Conservation (phyloP, 2,113 vertebrate species). For the Micromys minutus region DNA sequence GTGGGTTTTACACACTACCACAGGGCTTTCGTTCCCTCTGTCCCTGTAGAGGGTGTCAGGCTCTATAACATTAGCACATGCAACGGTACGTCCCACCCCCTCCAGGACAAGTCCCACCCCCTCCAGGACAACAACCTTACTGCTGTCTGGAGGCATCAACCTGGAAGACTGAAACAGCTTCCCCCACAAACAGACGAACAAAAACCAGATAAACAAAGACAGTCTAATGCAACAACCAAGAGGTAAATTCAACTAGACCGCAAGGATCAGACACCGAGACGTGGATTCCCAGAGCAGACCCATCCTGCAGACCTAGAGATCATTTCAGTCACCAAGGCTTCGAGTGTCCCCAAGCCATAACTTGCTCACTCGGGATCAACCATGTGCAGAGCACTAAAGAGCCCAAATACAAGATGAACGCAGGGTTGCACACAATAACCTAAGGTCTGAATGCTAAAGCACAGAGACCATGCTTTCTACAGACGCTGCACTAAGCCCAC, state of each 20-base stretch:
- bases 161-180: background rate
- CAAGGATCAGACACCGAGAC: background rate
- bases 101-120: background rate
- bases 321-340: background rate
- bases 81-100: background rate
- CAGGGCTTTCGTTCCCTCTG: no score
- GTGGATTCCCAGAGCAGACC: fast-evolving
- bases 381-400: background rate
- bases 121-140: background rate
- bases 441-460: background rate
- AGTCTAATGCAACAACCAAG: background rate
- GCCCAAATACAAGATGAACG: background rate
- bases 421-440: fast-evolving
- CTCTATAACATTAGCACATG: fast-evolving
- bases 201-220: background rate
- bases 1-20: background rate
- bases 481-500: no score
- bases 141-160: background rate
- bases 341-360: background rate
- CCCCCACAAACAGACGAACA: background rate
- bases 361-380: background rate
- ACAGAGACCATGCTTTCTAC: fast-evolving
- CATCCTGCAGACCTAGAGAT: background rate
- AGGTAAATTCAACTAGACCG: background rate
- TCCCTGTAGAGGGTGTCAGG: background rate